Base-by-base conservation (phyloP, 2,797 vertebrate genomes). In the Hydrophis major region DNA sequence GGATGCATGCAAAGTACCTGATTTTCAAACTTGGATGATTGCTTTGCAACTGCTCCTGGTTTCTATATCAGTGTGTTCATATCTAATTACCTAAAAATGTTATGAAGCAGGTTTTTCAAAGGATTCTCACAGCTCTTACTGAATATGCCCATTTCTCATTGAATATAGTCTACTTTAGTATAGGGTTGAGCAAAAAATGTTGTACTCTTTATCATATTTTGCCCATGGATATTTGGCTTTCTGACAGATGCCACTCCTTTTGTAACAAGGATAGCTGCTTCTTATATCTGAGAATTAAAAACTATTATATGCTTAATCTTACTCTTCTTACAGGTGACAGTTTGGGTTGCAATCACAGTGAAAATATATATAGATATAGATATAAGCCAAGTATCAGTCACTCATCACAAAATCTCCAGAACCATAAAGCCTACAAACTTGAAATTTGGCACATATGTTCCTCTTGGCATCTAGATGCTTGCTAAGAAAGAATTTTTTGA, bases 271-370 rank as follows among this genome's bases (percentile, higher is more conserved):
- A 92, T 69, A 78, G 89, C 25, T 66, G 93, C 88, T 92, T 66
- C 86, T 94, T 91, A 94, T 91, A 88, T 59, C 78, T 56, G 89
- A 22, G 69, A 42, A 86, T 60, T 94, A 92, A 66, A 16, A 94
- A 78, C 92, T 74, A 90, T 16, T 63, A 42, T 86, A 89, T 50
- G n/a, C 56, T 91, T 94, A 93, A 88, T 92, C 25, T 63, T 87
- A 63, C 61, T 95, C 74, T 6, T 94, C 66, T 92, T 91, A 69
- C 88, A 74, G 93, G 57, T 69, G 25, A 55, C 89, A 89, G 61
- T 88, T 92, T 86, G 63, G 61, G 47, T 66, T 83, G 74, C 37
- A 78, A 22, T 25, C 20, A 42, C 20, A 78, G 20, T 22, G 37
- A 3, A 78, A 74, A 22, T 78, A 7, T 50, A 50, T 50, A 8